A percentile compares a stretch with the other conserved stretches of the same genome.
phyloP scores from a whole-genome alignment of 1,140 invertebrate species.

The Hyles vespertilio region DNA sequence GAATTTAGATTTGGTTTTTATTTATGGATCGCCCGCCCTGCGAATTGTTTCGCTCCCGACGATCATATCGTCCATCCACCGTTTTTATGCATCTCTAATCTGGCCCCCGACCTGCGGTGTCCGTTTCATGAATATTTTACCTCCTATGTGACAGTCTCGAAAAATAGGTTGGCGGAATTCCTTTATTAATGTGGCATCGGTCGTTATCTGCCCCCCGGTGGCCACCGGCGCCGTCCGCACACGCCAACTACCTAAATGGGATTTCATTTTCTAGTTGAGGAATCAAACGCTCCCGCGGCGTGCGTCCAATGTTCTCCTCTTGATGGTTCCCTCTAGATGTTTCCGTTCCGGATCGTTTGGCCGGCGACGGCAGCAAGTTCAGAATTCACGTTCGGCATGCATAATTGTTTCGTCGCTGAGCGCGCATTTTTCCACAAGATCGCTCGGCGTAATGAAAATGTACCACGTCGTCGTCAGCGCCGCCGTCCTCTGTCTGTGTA shows the following conservation, averaged over 20 bases:
- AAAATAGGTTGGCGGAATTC: slow-evolving; percentile 52
- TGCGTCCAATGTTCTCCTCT: slow-evolving; percentile 44
- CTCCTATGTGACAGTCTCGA: slow-evolving; percentile 45
- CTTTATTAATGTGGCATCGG: slow-evolving; percentile 66
- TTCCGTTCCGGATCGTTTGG: slow-evolving; percentile 54
- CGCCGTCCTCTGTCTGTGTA: slow-evolving; percentile 17
- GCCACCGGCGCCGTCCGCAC: slow-evolving; percentile 23
- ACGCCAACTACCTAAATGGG: slow-evolving; percentile 53
- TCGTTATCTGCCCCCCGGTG: slow-evolving; percentile 33
- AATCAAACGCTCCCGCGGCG: slow-evolving; percentile 58
- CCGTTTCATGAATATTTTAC: slow-evolving; percentile 68
- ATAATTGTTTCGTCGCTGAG: slow-evolving; percentile 48
- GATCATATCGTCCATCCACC: slow-evolving; percentile 36
- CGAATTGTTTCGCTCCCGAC: slow-evolving; percentile 40
- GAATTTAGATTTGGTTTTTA: slow-evolving; percentile 48
- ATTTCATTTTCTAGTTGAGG: slow-evolving; percentile 70
- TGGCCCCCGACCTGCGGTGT: slow-evolving; percentile 41
- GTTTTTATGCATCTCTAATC: slow-evolving; percentile 61
- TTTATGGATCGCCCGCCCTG: slow-evolving; percentile 25
- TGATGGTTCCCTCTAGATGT: slow-evolving; percentile 41
- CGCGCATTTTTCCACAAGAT: slow-evolving; percentile 50
- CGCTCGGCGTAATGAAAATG: slow-evolving; percentile 49
- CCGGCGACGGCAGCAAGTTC: slow-evolving; percentile 12
- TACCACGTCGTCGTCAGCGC: slow-evolving; percentile 24
- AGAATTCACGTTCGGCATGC: slow-evolving; percentile 28